Evolutionary conservation across 2,888 invertebrate genomes (phyloP).

Genomic region (Cerastis rubricosa): DNA sequence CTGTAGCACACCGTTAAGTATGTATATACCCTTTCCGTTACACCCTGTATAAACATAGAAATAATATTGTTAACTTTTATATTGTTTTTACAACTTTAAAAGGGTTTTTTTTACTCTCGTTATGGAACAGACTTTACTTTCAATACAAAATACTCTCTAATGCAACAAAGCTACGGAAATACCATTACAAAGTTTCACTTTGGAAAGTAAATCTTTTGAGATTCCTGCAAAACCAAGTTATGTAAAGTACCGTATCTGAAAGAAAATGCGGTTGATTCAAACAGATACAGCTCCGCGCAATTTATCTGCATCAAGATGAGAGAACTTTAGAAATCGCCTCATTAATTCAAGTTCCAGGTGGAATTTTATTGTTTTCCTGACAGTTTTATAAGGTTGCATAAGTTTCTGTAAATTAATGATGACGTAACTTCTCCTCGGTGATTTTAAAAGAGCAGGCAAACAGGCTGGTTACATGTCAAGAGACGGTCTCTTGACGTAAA

Average conservation of each 20-base stretch:
- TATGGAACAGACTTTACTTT: no score
- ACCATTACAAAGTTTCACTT: constrained; percentile 41
- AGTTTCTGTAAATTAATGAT: constrained; percentile 9
- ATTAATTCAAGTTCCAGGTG: constrained; percentile 36
- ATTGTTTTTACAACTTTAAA: neutral
- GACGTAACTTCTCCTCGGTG: neutral
- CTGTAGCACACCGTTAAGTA: no score
- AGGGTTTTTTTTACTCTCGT: neutral
- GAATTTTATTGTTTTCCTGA: constrained; percentile 44
- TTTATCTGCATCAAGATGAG: constrained; percentile 44
- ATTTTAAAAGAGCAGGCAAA: neutral
- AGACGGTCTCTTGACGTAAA: neutral
- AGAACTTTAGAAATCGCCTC: constrained; percentile 36
- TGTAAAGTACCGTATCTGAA: constrained; percentile 26
- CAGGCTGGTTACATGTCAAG: neutral
- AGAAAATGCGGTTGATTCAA: constrained; percentile 59
- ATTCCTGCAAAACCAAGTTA: constrained; percentile 26
- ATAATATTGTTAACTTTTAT: neutral
- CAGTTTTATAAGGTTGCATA: constrained; percentile 7
- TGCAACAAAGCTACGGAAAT: constrained; percentile 31
- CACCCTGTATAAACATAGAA: no score
- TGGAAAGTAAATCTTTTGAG: constrained; percentile 23
- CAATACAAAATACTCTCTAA: constrained; percentile 2
- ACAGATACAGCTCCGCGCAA: constrained; percentile 74
- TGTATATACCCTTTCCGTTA: no score